Conservation (phyloP, 2,888 invertebrate genomes). For the Masnerella sp. region DNA sequence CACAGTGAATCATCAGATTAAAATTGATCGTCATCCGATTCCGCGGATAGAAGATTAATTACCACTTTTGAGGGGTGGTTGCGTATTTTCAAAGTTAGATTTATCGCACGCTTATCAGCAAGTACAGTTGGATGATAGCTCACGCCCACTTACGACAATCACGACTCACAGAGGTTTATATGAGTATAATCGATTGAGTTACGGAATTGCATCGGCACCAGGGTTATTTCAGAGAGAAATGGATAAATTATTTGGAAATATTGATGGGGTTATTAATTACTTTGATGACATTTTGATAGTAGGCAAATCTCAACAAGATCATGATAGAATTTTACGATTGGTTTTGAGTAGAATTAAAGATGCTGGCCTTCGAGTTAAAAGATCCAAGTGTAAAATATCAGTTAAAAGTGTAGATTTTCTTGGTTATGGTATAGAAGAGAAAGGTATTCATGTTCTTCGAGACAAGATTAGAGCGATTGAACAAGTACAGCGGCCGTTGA, state of each 20-base stretch:
- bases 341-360: conserved; percentile 63
- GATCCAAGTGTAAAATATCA: conserved; percentile 67
- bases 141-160: conserved; percentile 63
- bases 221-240: conserved; percentile 47
- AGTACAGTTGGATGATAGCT: conserved; percentile 63
- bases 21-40: conserved; percentile 63
- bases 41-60: conserved; percentile 66
- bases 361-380: conserved; percentile 64
- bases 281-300: conserved; percentile 68
- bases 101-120: conserved; percentile 31
- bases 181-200: conserved; percentile 65
- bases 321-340: conserved; percentile 61
- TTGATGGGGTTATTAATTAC: conserved; percentile 55
- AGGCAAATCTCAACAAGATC: conserved; percentile 57
- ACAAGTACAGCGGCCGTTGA: conserved; percentile 5
- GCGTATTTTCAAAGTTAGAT: conserved; percentile 64
- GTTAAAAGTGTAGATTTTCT: conserved; percentile 66
- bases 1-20: conserved; percentile 63
- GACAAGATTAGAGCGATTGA: conserved; percentile 52
- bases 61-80: conserved; percentile 50
- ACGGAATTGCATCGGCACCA: conserved; percentile 70
- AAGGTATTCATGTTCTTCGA: conserved; percentile 41
- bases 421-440: conserved; percentile 60
- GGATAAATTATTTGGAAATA: conserved; percentile 65
- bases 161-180: conserved; percentile 63